A percentile compares a stretch with the other conserved stretches of the same genome.
These are phyloP conservation scores for Vimba vimba DNA, from an alignment of 2,113 vertebrate genomes.

Conservation along the genomic window DNA sequence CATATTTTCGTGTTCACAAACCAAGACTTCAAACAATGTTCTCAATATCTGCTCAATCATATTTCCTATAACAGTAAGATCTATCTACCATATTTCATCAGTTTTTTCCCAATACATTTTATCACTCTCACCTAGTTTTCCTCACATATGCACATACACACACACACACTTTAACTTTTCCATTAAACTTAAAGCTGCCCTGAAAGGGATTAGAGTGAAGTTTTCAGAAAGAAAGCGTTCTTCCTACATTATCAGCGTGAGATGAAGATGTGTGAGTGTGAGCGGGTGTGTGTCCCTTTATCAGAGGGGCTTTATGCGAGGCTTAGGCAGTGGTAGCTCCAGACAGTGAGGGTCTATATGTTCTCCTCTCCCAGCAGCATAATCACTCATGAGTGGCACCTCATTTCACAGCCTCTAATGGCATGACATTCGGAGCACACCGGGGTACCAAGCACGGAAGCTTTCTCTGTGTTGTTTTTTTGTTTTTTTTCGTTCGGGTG, in stretches of 20 bases:
- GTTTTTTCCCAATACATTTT: constrained; percentile 7
- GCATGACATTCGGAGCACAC: constrained; percentile 80
- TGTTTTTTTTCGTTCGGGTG: background rate
- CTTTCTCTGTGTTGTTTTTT: constrained; percentile 65
- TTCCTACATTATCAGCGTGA: constrained; percentile 54
- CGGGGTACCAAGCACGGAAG: constrained; percentile 70
- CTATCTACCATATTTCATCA: background rate
- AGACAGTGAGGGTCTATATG: constrained; percentile 65
- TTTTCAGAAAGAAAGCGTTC: constrained; percentile 57
- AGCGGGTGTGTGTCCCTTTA: constrained; percentile 43
- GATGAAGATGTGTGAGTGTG: constrained; percentile 48
- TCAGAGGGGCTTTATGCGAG: constrained; percentile 47
- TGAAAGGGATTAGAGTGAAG: constrained; percentile 60
- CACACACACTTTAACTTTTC: constrained; percentile 52
- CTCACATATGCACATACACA: constrained; percentile 28
- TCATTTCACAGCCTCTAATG: constrained; percentile 84
- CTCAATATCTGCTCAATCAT: background rate
- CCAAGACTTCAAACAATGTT: background rate
- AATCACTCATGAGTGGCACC: constrained; percentile 83
- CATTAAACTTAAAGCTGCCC: constrained; percentile 54
- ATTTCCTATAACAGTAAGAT: background rate
- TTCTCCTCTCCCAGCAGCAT: constrained; percentile 72
- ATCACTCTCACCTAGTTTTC: constrained; percentile 3
- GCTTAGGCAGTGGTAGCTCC: constrained; percentile 43
- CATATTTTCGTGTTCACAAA: background rate